These are phyloP conservation scores for Drosophila tripunctata DNA, from an alignment of 2,888 invertebrate species.

Conservation along the genomic window DNA sequence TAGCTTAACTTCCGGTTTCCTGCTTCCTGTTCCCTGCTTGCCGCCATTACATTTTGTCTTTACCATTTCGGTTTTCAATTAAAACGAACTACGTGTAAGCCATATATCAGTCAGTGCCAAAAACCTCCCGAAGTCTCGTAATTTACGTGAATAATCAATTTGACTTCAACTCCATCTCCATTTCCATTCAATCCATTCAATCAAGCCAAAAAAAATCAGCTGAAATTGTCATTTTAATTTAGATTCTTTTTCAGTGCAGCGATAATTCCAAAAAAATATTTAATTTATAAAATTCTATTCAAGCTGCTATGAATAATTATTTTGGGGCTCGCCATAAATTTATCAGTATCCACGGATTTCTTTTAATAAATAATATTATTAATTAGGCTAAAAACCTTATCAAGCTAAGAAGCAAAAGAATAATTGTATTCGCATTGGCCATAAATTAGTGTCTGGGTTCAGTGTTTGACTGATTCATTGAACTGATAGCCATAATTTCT, in stretches of 20 bases:
- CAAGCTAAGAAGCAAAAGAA: not conserved
- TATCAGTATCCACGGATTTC: not conserved
- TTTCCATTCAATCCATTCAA: slow-evolving; percentile 1
- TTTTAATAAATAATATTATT: not conserved
- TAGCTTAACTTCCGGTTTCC: slow-evolving; percentile 18
- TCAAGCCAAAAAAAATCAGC: not conserved
- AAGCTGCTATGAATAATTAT: not conserved
- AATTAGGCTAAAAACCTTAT: not conserved
- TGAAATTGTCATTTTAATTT: slow-evolving; percentile 7
- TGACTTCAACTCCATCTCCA: slow-evolving; percentile 15
- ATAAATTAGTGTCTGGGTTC: not conserved
- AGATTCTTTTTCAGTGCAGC: not conserved
- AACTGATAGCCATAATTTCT: not conserved
- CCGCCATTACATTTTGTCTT: slow-evolving; percentile 13
- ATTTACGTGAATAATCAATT: slow-evolving; percentile 72
- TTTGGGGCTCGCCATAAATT: not conserved
- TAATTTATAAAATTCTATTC: not conserved
- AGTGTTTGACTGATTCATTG: not conserved
- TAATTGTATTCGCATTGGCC: not conserved
- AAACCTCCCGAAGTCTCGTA: slow-evolving; percentile 33
- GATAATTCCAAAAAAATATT: not conserved
- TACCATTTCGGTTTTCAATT: slow-evolving; percentile 69
- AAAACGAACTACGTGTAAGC: slow-evolving; percentile 54
- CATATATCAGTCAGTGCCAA: slow-evolving; percentile 58
- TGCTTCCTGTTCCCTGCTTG: not conserved